Evolutionary conservation across 2,797 vertebrate species (phyloP), one percentile per base, ranked within the genome.

Genomic region (Thalassophryne amazonica): DNA sequence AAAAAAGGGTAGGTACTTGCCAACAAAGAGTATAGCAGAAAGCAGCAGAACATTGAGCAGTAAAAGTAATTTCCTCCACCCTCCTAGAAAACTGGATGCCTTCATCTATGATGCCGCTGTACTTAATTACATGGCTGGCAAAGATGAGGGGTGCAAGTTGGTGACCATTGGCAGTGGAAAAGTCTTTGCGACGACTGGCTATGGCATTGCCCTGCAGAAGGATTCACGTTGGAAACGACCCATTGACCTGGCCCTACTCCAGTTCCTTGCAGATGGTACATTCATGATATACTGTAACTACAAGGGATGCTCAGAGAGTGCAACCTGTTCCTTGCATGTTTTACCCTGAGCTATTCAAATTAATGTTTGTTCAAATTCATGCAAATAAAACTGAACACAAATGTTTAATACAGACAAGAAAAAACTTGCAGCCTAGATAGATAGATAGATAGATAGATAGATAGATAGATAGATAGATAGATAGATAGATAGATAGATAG

Each of bases 111-210:
- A 98, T 0, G 96, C 96, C 0, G 96, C 96, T 0, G 96, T 99
- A 80, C 91, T 98, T 63, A 99, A 99, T 84, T 99, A 99, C 90
- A 98, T 99, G 96, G 96, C 96, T 0, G 94, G 96, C 39, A 99
- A 99, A 78, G 97, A 98, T 0, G 96, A 98, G 73, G 96, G 96
- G 76, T 98, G 96, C 82, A 98, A 98, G 84, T 90, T 98, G 84
- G 96, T 98, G 71, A 98, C 96, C 80, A 98, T 98, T 1, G 96
- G 97, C 74, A 97, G 94, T 0, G 96, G 96, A 45, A 98, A 99
- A 80, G 97, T 98, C 59, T 98, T 99, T 11, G 97, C 97, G 45
- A 97, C 97, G 61, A 98, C 97, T 0, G 97, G 97, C 45, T 98
- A 98, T 0, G 97, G 97, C 85, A 98, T 99, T 0, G 97, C 97